A percentile compares a stretch with the other conserved stretches of the same genome.
Evolutionary conservation across 2,888 invertebrate genomes (phyloP).

Genomic region (Lymantria monacha): DNA sequence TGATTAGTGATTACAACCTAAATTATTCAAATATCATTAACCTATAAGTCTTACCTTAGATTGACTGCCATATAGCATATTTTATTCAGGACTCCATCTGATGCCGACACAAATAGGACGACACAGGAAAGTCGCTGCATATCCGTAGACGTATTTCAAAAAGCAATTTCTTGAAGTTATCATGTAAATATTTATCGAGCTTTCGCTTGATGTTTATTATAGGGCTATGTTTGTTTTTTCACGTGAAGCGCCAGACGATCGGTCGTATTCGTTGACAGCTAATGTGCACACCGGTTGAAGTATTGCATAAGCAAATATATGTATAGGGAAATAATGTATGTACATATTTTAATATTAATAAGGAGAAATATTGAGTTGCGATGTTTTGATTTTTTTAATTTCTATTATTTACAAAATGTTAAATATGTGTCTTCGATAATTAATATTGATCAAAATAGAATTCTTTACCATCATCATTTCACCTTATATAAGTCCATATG

Average conservation of each 20-base stretch:
- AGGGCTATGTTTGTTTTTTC: conserved; percentile 54
- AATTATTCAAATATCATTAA: too few species aligned
- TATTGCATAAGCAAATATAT: conserved; percentile 40
- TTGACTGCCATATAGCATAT: too few species aligned
- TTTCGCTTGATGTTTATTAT: conserved; percentile 52
- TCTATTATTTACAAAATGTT: too few species aligned
- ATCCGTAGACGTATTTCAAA: conserved; percentile 12
- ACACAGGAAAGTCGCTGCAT: conserved; percentile 10
- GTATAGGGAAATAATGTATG: conserved; percentile 30
- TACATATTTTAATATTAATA: conserved; percentile 20
- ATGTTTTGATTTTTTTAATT: not conserved
- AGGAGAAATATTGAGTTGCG: not conserved
- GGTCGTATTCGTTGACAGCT: conserved; percentile 59
- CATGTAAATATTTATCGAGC: conserved; percentile 52
- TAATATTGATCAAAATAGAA: too few species aligned
- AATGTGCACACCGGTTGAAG: conserved; percentile 60
- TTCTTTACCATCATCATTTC: too few species aligned
- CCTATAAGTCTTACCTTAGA: too few species aligned
- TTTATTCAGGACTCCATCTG: too few species aligned
- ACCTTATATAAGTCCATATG: too few species aligned
- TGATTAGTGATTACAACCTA: too few species aligned
- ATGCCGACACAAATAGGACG: conserved; percentile 1
- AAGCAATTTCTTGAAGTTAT: conserved; percentile 30
- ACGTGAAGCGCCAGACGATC: conserved; percentile 47
- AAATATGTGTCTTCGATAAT: too few species aligned